Base-by-base conservation (phyloP, 2,797 vertebrate species). In the Alcedo quadribrachys region DNA sequence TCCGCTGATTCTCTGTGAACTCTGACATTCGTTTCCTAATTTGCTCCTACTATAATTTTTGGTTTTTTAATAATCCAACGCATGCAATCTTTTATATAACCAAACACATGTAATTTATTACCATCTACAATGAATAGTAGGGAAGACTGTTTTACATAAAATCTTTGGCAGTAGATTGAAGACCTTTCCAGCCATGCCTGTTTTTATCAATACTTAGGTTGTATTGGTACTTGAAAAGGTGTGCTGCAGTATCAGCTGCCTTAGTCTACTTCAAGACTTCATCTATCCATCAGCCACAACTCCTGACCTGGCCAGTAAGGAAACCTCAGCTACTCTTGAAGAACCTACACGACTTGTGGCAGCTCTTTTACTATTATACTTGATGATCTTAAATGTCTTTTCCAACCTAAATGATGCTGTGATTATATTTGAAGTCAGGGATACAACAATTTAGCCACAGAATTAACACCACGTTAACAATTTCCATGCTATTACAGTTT, bases 201-300 rank as follows among this genome's bases (percentile, higher is more conserved):
- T 90, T 88, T 88, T 88, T 61, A 90, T 57, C 67, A 86, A 76
- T 86, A 81, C 22, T 42, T 35, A 63, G 79, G 50, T 46, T 67
- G 88, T 60, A 67, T 46, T 35, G 16, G 40, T 57, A 48, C 43
- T 62, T 1, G 66, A 81, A 71, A 75, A 85, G 2, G 5, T 6
- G n/a, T 58, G 51, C 37, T 66, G 51, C 81, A 55, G 48, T 8
- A 75, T 45, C 21, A 12, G 33, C 54, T 68, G 50, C 51, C 60
- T 62, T 32, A 69, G 20, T 33, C 70, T 79, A 8, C 55, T 28
- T 32, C 10, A 40, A 7, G 11, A 19, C 20, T 62, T 57, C 18
- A 24, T 53, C 30, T 37, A 13, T 22, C 22, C 21, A 35, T 80
- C 33, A 68, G n/a, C 28, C 63, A 40, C 37, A 85, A 9, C n/a